Evolutionary conservation across 2,888 invertebrate species (phyloP), one percentile per base, ranked within the genome.

Genomic region (Caradrina clavipalpis): DNA sequence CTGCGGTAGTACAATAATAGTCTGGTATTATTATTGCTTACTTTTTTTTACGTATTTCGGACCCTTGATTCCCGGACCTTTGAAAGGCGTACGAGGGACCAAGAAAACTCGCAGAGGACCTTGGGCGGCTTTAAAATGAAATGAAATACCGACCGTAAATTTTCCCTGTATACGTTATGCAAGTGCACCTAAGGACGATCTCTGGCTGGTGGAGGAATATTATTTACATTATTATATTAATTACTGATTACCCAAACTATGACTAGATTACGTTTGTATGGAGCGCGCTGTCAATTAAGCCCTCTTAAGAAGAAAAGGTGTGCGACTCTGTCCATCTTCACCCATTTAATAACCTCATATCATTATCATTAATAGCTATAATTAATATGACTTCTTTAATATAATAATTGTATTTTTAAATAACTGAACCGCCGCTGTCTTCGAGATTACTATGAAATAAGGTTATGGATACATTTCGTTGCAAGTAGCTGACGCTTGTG

Each of bases 391-490:
- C 56, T 51, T 55, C 11, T 13, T 66, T 51, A 53, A 15, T 57
- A 31, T 8, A 64, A 50, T 65, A 61, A 61, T 63, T 51, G 19
- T 49, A 21, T 58, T 62, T 64, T 54, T 65, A 59, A 50, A 57
- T 58, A 26, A 65, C 26, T 13, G 42, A 66, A 74, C 26, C 55
- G 61, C 65, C 50, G 53, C 35, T 82, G 77, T 80, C 21, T 26
- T 21, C 78, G 81, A 78, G 61, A 65, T 75, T 85, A 84, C 84
- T 66, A 65, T 61, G 63, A 82, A 75, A 78, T 84, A 85, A 87
- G 87, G 85, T 86, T 84, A 81, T 80, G 84, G 71, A 71, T 80
- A 80, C 71, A 80, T 80, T 80, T 80, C 62, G 80, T 68, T 51
- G 83, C 63, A 59, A 63, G 69, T 74, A 64, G 73, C 73, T 77